These are phyloP conservation scores for Drosophila atroscutellata DNA, from an alignment of 2,888 invertebrate species.

Conservation along the genomic window DNA sequence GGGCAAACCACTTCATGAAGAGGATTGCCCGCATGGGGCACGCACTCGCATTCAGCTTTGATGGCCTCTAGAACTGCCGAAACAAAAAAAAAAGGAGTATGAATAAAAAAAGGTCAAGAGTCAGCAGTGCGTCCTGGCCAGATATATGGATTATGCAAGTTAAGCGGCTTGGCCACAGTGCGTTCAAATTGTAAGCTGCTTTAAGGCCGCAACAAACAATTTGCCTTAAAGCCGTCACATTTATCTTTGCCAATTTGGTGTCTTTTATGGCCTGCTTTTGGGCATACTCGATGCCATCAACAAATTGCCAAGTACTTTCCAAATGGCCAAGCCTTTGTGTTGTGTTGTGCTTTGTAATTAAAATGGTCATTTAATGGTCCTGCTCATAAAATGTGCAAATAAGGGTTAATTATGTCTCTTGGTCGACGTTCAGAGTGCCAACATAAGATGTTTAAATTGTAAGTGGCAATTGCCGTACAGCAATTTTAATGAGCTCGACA, in stretches of 20 bases:
- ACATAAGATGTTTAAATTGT: constrained; percentile 58
- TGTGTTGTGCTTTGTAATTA: constrained; percentile 58
- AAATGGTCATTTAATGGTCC: constrained; percentile 78
- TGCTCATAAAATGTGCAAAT: constrained; percentile 82
- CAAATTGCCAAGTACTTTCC: constrained; percentile 54
- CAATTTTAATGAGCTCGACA: constrained; percentile 59
- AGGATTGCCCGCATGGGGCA: constrained; percentile 51
- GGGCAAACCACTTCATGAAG: constrained; percentile 30
- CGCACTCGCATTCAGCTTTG: constrained; percentile 55
- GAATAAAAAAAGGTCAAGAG: constrained; percentile 65
- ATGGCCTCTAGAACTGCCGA: constrained; percentile 25
- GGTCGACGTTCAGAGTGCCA: constrained; percentile 55
- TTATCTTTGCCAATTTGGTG: constrained; percentile 46
- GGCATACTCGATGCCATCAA: constrained; percentile 42
- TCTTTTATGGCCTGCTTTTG: constrained; percentile 35
- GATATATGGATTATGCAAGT: constrained; percentile 83
- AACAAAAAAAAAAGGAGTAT: constrained; percentile 6
- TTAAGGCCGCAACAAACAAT: constrained; percentile 51
- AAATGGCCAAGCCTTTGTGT: constrained; percentile 51
- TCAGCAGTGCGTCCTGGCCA: constrained; percentile 71
- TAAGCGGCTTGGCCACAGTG: constrained; percentile 77
- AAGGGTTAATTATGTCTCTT: constrained; percentile 81
- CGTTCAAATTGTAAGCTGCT: constrained; percentile 72
- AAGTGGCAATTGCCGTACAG: constrained; percentile 49
- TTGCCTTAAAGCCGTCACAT: constrained; percentile 43